A percentile compares a stretch with the other conserved stretches of the same genome.
These are phyloP conservation scores for Sebastes fasciatus DNA, from an alignment of 2,113 vertebrate genomes.

Conservation along the genomic window DNA sequence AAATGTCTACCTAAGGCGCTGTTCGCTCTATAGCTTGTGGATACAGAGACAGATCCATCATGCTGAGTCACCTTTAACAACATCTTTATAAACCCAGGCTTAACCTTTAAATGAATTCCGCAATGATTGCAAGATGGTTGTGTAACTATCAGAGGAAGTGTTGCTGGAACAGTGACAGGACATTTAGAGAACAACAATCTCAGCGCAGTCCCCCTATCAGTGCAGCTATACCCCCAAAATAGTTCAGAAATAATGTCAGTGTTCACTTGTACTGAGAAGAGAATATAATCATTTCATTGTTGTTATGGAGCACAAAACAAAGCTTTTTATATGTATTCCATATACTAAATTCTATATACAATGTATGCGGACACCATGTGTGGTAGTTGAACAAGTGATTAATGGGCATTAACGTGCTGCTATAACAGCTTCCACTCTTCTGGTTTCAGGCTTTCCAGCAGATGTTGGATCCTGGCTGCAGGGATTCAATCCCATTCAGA, in stretches of 20 bases:
- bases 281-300: background rate
- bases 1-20: slow-evolving; percentile 5
- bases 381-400: background rate
- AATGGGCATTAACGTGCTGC: background rate
- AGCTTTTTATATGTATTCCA: background rate
- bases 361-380: background rate
- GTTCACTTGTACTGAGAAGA: background rate
- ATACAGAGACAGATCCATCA: slow-evolving; percentile 27
- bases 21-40: slow-evolving; percentile 4
- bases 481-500: too few relatives aligned
- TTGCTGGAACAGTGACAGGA: background rate
- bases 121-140: slow-evolving; percentile 34
- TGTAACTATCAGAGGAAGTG: background rate
- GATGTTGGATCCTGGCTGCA: background rate
- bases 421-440: background rate
- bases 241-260: background rate
- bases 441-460: background rate
- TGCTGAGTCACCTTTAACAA: slow-evolving; percentile 31
- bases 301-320: background rate
- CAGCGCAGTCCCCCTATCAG: background rate
- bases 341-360: background rate
- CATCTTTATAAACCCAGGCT: slow-evolving; percentile 30
- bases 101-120: slow-evolving; percentile 35
- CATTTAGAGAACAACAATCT: background rate
- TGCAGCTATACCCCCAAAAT: background rate